These are phyloP conservation scores for Crossaster papposus DNA, from an alignment of 53 echinoderm and acorn worm species.

Conservation along the genomic window DNA sequence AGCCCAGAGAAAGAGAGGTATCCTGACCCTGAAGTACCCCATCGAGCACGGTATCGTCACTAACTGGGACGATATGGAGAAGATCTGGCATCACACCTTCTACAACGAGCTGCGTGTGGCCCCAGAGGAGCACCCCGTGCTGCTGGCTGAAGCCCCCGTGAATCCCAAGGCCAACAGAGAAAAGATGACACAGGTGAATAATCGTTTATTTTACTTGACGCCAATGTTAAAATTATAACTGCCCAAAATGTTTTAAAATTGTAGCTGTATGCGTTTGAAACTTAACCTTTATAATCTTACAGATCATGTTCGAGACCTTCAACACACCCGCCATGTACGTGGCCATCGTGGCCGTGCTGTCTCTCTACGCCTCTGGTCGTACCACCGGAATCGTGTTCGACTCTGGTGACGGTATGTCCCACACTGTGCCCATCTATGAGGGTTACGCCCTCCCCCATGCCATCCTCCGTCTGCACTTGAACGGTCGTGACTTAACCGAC, in stretches of 20 bases:
- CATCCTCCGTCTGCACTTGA: constrained; percentile 93
- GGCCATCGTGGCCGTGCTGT: constrained; percentile 85
- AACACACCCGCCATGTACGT: constrained; percentile 95
- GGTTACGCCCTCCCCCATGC: constrained; percentile 98
- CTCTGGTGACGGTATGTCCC: constrained; percentile 91
- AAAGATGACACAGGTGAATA: constrained; percentile 92
- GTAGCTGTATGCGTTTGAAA: background rate
- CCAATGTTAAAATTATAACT: background rate
- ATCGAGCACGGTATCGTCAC: constrained; percentile 99
- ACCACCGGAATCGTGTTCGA: constrained; percentile 96
- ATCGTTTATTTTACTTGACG: too few species aligned
- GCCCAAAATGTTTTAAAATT: background rate
- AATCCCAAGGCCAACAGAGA: constrained; percentile 77
- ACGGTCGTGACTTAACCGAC: constrained; percentile 94
- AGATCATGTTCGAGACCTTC: constrained; percentile 98
- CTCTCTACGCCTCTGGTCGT: constrained; percentile 89
- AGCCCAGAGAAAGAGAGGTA: constrained; percentile 99
- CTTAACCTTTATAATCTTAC: background rate
- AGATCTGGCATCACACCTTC: constrained; percentile 99
- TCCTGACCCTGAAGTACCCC: constrained; percentile 95
- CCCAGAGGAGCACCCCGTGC: constrained; percentile 91
- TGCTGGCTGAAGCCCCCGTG: constrained; percentile 86
- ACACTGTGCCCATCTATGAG: constrained; percentile 91
- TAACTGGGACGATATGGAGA: constrained; percentile 99
- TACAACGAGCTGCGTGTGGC: constrained; percentile 96